These are phyloP conservation scores for Artemia sinica DNA, from an alignment of 2,888 invertebrate species.

Conservation along the genomic window DNA sequence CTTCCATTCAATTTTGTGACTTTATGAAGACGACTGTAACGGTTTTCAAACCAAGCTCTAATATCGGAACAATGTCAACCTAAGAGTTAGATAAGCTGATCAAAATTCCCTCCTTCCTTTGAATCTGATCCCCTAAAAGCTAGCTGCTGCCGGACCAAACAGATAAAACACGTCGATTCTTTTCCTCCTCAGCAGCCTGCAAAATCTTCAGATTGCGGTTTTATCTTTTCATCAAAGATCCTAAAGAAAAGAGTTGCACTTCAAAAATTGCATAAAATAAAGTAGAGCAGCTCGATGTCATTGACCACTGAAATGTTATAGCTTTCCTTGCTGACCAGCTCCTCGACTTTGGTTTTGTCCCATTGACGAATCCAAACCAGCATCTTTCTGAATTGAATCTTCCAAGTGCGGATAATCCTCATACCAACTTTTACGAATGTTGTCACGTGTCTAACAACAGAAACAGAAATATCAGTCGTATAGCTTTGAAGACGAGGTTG, in stretches of 20 bases:
- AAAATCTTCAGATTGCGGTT: too few species aligned
- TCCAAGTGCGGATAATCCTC: too few species aligned
- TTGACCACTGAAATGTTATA: background rate
- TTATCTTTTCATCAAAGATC: background rate
- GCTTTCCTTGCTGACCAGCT: constrained; percentile 9
- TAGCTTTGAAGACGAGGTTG: background rate
- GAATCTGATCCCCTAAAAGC: background rate
- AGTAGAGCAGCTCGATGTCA: constrained; percentile 8
- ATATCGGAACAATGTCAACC: background rate
- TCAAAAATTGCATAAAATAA: constrained; percentile 1
- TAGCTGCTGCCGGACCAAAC: constrained; percentile 1
- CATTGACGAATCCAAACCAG: background rate
- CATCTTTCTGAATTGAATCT: too few species aligned
- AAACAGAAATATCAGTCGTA: background rate
- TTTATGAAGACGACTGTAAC: background rate
- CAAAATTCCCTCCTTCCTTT: background rate
- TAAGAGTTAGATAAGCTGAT: background rate
- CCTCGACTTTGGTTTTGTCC: constrained; percentile 6
- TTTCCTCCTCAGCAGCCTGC: background rate
- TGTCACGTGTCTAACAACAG: background rate
- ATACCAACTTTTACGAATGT: too few species aligned
- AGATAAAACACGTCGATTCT: background rate
- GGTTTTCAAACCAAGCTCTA: background rate
- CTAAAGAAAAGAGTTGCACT: too few species aligned
- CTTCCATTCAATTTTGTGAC: background rate